Percentiles rank a stretch among this genome's conserved stretches.
These are phyloP conservation scores for Chiloscyllium plagiosum DNA, from an alignment of 2,113 vertebrate species.

Conservation along the genomic window DNA sequence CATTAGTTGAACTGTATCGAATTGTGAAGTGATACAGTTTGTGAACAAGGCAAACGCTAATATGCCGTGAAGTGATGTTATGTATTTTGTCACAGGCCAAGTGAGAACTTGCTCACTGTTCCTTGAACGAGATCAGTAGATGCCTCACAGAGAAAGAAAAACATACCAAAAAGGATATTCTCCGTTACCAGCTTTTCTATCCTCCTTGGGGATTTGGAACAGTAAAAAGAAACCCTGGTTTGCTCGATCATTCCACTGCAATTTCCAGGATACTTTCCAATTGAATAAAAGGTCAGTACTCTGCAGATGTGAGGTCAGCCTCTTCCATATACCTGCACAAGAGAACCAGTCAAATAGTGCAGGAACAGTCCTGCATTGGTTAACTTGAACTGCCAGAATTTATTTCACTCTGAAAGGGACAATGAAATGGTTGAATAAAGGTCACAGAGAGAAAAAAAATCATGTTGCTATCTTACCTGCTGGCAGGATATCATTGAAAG, in stretches of 20 bases:
- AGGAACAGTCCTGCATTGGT: not conserved
- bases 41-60: not conserved
- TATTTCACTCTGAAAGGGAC: not conserved
- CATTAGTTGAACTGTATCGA: not conserved
- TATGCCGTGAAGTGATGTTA: not conserved
- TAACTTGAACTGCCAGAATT: not conserved
- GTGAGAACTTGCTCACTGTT: not conserved
- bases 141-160: not conserved
- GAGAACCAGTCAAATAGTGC: not conserved
- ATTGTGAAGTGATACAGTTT: not conserved
- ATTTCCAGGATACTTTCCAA: not conserved
- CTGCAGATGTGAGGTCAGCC: not conserved
- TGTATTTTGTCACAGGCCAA: slow-evolving; percentile 28
- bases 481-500: not conserved
- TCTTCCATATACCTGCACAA: not conserved
- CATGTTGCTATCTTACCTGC: not conserved
- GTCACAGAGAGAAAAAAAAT: not conserved
- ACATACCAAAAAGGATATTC: not conserved
- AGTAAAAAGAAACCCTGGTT: not conserved
- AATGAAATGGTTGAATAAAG: not conserved
- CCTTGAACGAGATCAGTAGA: slow-evolving; percentile 12
- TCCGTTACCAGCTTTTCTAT: not conserved
- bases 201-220: not conserved
- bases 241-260: not conserved
- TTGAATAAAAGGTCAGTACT: not conserved